Percentiles rank a stretch among this genome's conserved stretches.
Evolutionary conservation across 2,113 vertebrate species (phyloP).

Genomic region (Pterocles burchelli): DNA sequence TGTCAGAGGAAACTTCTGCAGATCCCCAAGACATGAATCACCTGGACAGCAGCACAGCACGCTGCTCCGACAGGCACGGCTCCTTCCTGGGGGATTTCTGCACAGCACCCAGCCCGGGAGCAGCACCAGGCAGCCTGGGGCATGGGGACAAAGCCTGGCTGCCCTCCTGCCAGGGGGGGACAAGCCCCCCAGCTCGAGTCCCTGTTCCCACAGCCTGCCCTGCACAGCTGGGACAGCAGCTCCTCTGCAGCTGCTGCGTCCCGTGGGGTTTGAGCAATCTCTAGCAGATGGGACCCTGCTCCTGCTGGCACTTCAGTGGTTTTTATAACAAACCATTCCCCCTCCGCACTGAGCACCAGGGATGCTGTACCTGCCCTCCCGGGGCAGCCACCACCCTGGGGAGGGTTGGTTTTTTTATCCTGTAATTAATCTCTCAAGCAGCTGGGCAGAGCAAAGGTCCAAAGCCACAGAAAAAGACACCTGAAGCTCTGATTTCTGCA

Average conservation of each 20-base stretch:
- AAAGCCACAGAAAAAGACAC: background rate
- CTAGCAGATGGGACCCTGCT: background rate
- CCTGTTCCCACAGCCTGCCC: accelerated
- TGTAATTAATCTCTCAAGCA: background rate
- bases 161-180: background rate
- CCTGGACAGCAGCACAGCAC: background rate
- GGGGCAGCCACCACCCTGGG: accelerated
- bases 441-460: background rate
- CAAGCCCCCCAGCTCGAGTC: background rate
- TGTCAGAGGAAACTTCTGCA: constrained; percentile 25
- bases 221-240: background rate
- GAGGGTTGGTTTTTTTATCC: background rate
- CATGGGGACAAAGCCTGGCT: accelerated
- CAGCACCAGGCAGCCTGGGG: background rate
- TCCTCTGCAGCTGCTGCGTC: background rate
- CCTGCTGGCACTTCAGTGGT: background rate
- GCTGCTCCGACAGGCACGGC: accelerated
- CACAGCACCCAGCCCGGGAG: accelerated
- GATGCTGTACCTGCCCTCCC: background rate
- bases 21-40: background rate
- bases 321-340: background rate
- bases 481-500: background rate
- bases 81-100: background rate
- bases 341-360: background rate
- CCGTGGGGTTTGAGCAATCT: too few relatives aligned